phyloP scores from a whole-genome alignment of 2,113 vertebrate species.

The Aplodontia rufa region DNA sequence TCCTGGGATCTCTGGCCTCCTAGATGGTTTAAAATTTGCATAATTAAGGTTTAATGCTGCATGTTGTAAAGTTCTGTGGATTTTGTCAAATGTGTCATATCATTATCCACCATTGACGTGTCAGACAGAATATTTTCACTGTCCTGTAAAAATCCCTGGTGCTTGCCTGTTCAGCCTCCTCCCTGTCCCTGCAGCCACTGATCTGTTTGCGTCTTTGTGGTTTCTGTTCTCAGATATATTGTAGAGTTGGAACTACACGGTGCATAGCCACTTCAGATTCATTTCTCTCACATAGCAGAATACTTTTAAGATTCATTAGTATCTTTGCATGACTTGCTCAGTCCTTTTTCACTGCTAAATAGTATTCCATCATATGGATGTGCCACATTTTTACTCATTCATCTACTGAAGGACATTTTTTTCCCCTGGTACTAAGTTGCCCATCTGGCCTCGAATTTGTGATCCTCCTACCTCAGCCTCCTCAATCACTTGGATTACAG shows the following conservation, averaged over 20 bases:
- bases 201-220: background rate
- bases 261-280: background rate
- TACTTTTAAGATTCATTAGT: background rate
- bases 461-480: too few relatives aligned
- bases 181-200: background rate
- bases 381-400: too few relatives aligned
- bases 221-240: background rate
- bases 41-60: background rate
- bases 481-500: too few relatives aligned
- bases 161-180: background rate
- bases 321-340: too few relatives aligned
- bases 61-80: background rate
- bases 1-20: background rate
- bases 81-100: background rate
- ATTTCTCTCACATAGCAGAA: background rate
- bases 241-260: background rate
- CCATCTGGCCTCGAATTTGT: too few relatives aligned
- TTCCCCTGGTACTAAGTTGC: too few relatives aligned
- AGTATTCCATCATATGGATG: too few relatives aligned
- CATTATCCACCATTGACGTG: background rate
- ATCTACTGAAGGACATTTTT: too few relatives aligned
- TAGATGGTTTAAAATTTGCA: background rate
- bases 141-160: background rate
- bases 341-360: too few relatives aligned
- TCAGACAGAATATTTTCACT: background rate